phyloP scores from a whole-genome alignment of 1,140 invertebrate genomes.

The Atta texana region DNA sequence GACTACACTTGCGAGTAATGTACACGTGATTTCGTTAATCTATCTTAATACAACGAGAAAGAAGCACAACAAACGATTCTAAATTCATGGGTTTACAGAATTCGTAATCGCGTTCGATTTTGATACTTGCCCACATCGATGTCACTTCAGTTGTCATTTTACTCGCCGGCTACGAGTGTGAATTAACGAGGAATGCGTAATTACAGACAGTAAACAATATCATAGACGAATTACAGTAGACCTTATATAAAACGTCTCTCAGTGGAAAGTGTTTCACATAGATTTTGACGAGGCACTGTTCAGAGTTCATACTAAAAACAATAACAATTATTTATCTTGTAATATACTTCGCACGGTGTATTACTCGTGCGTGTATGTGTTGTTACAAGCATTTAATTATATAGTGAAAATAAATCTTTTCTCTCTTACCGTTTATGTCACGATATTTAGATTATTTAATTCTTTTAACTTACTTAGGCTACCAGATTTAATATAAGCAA shows the following conservation, averaged over 20 bases:
- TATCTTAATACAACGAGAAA: background rate
- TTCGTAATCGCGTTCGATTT: background rate
- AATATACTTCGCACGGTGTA: slow-evolving; percentile 70
- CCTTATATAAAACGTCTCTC: slow-evolving; percentile 79
- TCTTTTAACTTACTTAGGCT: slow-evolving; percentile 63
- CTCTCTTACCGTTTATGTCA: slow-evolving; percentile 75
- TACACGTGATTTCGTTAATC: background rate
- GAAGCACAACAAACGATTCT: background rate
- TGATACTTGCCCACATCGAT: background rate
- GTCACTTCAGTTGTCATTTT: slow-evolving; percentile 9
- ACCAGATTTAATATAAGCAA: slow-evolving; percentile 53
- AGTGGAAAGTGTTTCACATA: slow-evolving; percentile 82
- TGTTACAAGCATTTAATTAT: slow-evolving; percentile 50
- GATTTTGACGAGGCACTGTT: slow-evolving; percentile 86
- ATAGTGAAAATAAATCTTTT: slow-evolving; percentile 81
- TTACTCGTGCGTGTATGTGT: slow-evolving; percentile 18
- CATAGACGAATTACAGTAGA: slow-evolving; percentile 62
- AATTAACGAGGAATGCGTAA: slow-evolving; percentile 79
- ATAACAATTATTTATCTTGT: slow-evolving; percentile 80
- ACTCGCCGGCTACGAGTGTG: background rate
- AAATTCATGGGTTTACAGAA: background rate
- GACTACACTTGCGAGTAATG: background rate
- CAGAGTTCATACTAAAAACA: slow-evolving; percentile 85
- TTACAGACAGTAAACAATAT: slow-evolving; percentile 81
- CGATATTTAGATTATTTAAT: slow-evolving; percentile 74